Base-by-base conservation (phyloP, 2,113 vertebrate species). In the Nerophis lumbriciformis region DNA sequence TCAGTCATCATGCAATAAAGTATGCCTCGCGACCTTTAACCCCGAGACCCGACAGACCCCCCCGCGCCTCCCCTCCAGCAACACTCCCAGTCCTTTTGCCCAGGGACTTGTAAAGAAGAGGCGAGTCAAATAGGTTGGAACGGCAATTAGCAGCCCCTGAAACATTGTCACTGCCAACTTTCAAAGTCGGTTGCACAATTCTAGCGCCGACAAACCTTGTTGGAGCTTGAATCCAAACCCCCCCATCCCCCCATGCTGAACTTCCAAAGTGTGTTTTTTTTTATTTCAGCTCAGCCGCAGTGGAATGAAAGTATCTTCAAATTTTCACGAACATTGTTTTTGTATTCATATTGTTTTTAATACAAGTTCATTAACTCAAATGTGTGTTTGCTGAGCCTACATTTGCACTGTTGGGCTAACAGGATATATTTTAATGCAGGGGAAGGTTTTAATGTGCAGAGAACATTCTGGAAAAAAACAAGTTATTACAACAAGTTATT, bases 1-100 rank as follows among this genome's bases (percentile, higher is more conserved):
- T 84, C 83, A 83, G 84, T 87, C 88, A 77, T 88, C 83, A 76
- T 77, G 87, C 83, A 87, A 87, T 90, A 88, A 88, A 87, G 83
- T 83, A 83, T 83, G 81, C 76, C 66, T 83, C 49, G 66, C 76
- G 72, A 88, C 83, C 88, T 76, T 74, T 88, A 84, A 90, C 83
- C 88, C 78, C 63, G 37, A 76, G 67, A 63, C 78, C 76, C 71
- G 79, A 59, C 63, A 70, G 49, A 54, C 61, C 67, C 55, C 65
- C 62, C 63, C 8, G 53, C 64, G 60, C 55, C 62, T 42, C 45
- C 54, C 62, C 50, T 44, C 60, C 65, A 69, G 19, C 72, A 64
- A 44, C 39, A 57, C 55, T 57, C 55, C 16, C 39, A 42, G 21
- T 10, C 39, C 55, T 57, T 15, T 36, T 12, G 10, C 9, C 39